Percentiles rank a stretch among this genome's conserved stretches.
These are phyloP conservation scores for Fragum sueziense DNA, from an alignment of 2,888 invertebrate genomes.

Conservation along the genomic window DNA sequence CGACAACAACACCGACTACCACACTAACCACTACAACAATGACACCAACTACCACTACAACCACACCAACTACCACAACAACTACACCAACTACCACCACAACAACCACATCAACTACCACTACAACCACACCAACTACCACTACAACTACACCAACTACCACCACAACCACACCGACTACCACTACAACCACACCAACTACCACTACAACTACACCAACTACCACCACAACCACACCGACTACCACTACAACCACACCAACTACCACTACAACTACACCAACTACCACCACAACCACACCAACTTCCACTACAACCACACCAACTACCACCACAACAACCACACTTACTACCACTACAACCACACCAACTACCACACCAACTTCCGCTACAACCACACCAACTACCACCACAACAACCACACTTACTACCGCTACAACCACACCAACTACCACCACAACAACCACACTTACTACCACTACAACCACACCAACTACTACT, in stretches of 20 bases:
- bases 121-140: background rate
- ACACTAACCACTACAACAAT: background rate
- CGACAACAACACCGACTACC: conserved; percentile 1
- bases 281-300: background rate
- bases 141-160: background rate
- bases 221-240: conserved; percentile 14
- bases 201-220: conserved; percentile 1
- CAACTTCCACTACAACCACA: background rate
- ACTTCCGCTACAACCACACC: background rate
- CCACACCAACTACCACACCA: background rate
- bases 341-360: background rate
- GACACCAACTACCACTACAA: background rate
- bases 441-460: background rate
- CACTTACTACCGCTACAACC: background rate
- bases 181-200: background rate
- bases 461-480: background rate
- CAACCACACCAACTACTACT: background rate
- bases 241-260: conserved; percentile 9
- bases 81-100: background rate
- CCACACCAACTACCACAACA: background rate
- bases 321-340: background rate
- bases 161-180: background rate
- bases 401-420: background rate
- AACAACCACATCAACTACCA: background rate
- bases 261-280: conserved; percentile 8